Evolutionary conservation across 2,797 vertebrate species (phyloP), one percentile per base, ranked within the genome.

Genomic region (Propithecus deckenii): DNA sequence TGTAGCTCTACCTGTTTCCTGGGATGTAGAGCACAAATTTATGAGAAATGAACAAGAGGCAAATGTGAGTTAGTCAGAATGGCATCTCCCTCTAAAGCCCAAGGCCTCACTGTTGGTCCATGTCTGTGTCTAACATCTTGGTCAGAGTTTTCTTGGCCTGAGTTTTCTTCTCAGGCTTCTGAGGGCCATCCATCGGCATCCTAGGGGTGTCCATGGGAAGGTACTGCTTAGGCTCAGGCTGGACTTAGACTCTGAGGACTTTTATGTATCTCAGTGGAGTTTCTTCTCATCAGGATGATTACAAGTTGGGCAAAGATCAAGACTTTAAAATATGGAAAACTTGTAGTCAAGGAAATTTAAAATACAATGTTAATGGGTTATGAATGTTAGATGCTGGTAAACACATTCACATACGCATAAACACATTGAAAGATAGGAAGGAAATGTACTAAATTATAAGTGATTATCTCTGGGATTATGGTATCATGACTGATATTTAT

Each of bases 271-370:
- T 69, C 18, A 78, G 8, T 2, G 89, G 13, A 88, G n/a, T 41
- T 69, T 74, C 65, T 43, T 57, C 28, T 83, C 22, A 30, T 88
- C 18, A 46, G 7, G n/a, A 71, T 59, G 25, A 4, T 48, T 69
- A 17, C 55, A 65, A 81, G 4, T 55, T 92, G 61, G 32, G 41
- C 13, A 69, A 94, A 61, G 15, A 57, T 30, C 11, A 76, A 71
- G 65, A 17, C 57, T 85, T 92, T 74, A 93, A 94, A 84, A 80
- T 76, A 38, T n/a, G 59, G 52, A 80, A 69, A 95, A 61, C 25
- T 80, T 10, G 4, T 43, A 76, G 69, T 86, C n/a, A 95, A 55
- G 48, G 69, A 81, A 79, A 80, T 67, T 89, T 67, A 57, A 91
- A 65, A 85, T 28, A 38, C 1, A 50, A 38, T 4, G 9, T 76